Percentiles rank a stretch among this genome's conserved stretches.
phyloP scores from a whole-genome alignment of 2,888 invertebrate species.

The Gryllus longicercus region DNA sequence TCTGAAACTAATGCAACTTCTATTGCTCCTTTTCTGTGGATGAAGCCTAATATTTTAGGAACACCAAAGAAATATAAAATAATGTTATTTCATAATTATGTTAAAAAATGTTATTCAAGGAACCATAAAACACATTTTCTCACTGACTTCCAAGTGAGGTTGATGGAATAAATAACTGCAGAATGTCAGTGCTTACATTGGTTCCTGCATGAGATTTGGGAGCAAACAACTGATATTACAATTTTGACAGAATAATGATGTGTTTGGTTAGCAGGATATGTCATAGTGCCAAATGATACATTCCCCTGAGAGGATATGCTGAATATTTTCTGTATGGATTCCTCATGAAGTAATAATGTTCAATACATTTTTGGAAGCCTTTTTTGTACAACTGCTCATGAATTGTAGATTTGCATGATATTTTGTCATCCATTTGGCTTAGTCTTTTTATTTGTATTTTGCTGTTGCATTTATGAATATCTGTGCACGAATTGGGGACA shows the following conservation, averaged over 20 bases:
- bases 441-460: neutral
- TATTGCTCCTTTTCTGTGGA: no score
- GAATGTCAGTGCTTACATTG: no score
- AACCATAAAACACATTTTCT: no score
- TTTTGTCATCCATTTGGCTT: neutral
- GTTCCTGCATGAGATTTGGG: no score
- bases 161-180: no score
- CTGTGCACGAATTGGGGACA: no score
- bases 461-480: neutral
- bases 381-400: neutral
- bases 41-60: no score
- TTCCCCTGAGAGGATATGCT: neutral
- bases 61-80: no score
- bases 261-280: neutral
- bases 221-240: no score
- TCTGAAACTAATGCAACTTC: conserved; percentile 42
- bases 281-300: neutral
- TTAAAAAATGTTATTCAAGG: no score
- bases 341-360: neutral
- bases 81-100: no score
- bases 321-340: neutral
- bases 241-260: neutral
- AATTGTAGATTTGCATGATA: neutral
- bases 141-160: no score
- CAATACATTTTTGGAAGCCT: neutral